phyloP scores from a whole-genome alignment of 2,797 vertebrate species.

The Enteromius unitaeniatus region DNA sequence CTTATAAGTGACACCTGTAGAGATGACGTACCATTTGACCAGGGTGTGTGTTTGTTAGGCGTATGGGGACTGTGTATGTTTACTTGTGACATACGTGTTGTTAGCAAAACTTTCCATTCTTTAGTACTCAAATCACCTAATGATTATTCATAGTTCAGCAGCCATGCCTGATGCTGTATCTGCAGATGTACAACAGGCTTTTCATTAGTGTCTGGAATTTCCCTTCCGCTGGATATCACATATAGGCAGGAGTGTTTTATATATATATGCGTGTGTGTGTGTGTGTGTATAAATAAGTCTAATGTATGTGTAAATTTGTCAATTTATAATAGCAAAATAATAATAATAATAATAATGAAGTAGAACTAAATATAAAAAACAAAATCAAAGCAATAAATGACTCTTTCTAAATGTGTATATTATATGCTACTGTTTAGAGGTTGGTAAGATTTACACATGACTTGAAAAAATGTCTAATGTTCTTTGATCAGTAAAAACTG shows the following conservation, averaged over 20 bases:
- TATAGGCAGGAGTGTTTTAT: neutral
- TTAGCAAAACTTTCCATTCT: conserved; percentile 42
- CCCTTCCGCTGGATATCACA: conserved; percentile 9
- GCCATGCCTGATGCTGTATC: neutral
- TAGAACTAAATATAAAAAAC: neutral
- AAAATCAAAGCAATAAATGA: neutral
- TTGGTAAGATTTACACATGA: neutral
- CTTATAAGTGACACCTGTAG: conserved; percentile 67
- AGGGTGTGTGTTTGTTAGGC: conserved; percentile 60
- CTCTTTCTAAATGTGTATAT: neutral
- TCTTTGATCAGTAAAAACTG: neutral
- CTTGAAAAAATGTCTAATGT: neutral
- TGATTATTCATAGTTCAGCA: neutral
- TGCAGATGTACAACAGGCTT: conserved; percentile 17
- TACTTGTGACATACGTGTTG: conserved; percentile 38
- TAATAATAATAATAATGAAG: neutral
- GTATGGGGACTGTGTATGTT: conserved; percentile 40
- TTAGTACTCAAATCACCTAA: conserved; percentile 28
- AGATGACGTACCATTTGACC: conserved; percentile 69
- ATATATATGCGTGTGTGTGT: too few relatives aligned
- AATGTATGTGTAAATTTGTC: too few relatives aligned
- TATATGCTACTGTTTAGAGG: neutral
- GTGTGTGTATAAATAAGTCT: neutral
- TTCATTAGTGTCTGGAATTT: conserved; percentile 26
- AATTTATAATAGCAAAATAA: neutral